Conservation (phyloP, 2,888 invertebrate species). For the Atethmia centrago region DNA sequence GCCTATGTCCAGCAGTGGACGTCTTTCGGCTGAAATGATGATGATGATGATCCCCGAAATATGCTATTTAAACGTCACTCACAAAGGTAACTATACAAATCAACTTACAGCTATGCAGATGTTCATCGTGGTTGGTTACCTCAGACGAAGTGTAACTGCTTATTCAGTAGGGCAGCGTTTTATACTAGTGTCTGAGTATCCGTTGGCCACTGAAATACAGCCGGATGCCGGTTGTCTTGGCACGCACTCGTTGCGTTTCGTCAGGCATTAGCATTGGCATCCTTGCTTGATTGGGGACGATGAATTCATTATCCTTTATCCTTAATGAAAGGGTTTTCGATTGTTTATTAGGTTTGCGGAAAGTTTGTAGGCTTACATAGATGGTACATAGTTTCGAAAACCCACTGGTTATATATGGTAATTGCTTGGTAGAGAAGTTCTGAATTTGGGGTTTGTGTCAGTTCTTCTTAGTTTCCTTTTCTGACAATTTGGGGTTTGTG, state of each 20-base stretch:
- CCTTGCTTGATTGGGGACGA: slow-evolving; percentile 67
- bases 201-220: slow-evolving; percentile 54
- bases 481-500: too few species aligned
- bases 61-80: neutral
- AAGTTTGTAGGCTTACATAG: neutral
- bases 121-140: slow-evolving; percentile 81
- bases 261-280: slow-evolving; percentile 68
- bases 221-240: slow-evolving; percentile 55
- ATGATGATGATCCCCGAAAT: neutral
- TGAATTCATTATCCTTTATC: slow-evolving; percentile 59
- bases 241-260: slow-evolving; percentile 64
- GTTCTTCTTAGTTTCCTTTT: too few species aligned
- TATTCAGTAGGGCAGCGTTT: slow-evolving; percentile 29
- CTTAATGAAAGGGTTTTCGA: slow-evolving; percentile 34
- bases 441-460: too few species aligned
- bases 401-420: too few species aligned
- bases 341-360: neutral
- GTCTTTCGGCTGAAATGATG: too few species aligned
- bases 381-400: too few species aligned
- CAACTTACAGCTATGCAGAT: slow-evolving; percentile 84
- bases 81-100: slow-evolving; percentile 17
- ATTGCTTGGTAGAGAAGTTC: too few species aligned
- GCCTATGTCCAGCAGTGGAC: too few species aligned
- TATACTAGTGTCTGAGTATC: slow-evolving; percentile 51
- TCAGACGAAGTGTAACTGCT: slow-evolving; percentile 81